Conservation (phyloP, 2,113 vertebrate species). For the Mugil cephalus region DNA sequence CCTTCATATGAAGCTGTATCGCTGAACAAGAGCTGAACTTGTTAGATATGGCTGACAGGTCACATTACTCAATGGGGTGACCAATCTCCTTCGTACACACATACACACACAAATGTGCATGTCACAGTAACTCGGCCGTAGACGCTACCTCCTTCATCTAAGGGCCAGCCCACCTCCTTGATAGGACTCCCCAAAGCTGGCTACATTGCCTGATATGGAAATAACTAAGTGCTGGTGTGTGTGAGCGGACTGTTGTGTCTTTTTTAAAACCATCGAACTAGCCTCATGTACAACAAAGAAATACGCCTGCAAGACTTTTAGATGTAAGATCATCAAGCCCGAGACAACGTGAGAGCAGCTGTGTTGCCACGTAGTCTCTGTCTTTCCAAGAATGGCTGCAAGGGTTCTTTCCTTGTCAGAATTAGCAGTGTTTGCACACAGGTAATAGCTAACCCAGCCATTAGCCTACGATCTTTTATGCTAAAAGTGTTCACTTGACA, state of each 20-base stretch:
- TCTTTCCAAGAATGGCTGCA: slow-evolving; percentile 41
- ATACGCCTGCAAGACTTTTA: neutral
- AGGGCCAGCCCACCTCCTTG: slow-evolving; percentile 42
- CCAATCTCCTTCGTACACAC: slow-evolving; percentile 30
- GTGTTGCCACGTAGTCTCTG: slow-evolving; percentile 22
- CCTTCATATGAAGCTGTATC: neutral
- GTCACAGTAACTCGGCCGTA: slow-evolving; percentile 59
- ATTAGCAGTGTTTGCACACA: slow-evolving; percentile 47
- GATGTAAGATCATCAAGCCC: neutral
- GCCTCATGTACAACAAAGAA: neutral
- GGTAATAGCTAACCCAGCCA: slow-evolving; percentile 49
- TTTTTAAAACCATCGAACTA: slow-evolving; percentile 25
- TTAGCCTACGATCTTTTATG: slow-evolving; percentile 44
- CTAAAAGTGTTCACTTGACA: slow-evolving; percentile 46
- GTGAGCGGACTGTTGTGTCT: slow-evolving; percentile 8
- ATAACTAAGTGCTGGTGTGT: slow-evolving; percentile 40
- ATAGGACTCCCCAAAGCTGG: slow-evolving; percentile 35
- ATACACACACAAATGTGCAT: slow-evolving; percentile 36
- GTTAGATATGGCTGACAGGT: slow-evolving; percentile 49
- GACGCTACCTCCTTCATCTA: slow-evolving; percentile 54
- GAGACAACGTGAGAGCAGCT: slow-evolving; percentile 6
- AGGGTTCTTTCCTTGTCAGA: slow-evolving; percentile 50
- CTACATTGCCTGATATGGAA: slow-evolving; percentile 72
- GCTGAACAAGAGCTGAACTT: slow-evolving; percentile 12
- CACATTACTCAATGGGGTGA: slow-evolving; percentile 51